A percentile compares a stretch with the other conserved stretches of the same genome.
These are phyloP conservation scores for Laodelphax striatellus DNA, from an alignment of 1,140 invertebrate species.

Conservation along the genomic window DNA sequence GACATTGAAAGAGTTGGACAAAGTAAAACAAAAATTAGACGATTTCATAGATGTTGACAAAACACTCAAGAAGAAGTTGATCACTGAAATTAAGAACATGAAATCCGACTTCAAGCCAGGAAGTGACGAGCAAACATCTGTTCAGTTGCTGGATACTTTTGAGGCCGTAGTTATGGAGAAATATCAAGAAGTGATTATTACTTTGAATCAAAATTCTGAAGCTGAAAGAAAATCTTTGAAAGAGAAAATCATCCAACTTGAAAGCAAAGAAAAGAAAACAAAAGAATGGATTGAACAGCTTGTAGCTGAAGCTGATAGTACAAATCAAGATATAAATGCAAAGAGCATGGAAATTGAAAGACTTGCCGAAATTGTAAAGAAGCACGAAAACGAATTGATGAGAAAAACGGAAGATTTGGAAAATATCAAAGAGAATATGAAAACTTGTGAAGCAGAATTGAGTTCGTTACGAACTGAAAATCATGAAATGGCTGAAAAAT, in stretches of 20 bases:
- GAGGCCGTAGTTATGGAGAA: neutral
- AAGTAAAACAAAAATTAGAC: too few species aligned
- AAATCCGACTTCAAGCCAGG: neutral
- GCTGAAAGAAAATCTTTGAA: neutral
- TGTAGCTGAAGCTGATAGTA: neutral
- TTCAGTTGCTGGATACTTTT: neutral
- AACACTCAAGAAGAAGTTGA: neutral
- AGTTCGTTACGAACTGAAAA: neutral
- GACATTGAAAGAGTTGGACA: too few species aligned
- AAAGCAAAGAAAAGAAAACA: neutral
- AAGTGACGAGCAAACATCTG: neutral
- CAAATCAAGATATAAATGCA: neutral
- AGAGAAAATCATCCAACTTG: neutral
- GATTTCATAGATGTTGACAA: neutral
- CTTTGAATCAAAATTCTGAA: neutral
- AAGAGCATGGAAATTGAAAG: neutral
- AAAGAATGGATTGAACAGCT: neutral
- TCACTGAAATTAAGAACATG: neutral
- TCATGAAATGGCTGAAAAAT: neutral
- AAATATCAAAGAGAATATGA: neutral
- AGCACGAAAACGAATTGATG: neutral
- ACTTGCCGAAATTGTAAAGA: neutral
- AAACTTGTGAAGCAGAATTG: neutral
- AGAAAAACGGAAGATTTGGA: neutral
- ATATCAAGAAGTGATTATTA: neutral